Percentiles rank a stretch among this genome's conserved stretches.
These are phyloP conservation scores for Agriopis marginaria DNA, from an alignment of 2,888 invertebrate species.

Conservation along the genomic window DNA sequence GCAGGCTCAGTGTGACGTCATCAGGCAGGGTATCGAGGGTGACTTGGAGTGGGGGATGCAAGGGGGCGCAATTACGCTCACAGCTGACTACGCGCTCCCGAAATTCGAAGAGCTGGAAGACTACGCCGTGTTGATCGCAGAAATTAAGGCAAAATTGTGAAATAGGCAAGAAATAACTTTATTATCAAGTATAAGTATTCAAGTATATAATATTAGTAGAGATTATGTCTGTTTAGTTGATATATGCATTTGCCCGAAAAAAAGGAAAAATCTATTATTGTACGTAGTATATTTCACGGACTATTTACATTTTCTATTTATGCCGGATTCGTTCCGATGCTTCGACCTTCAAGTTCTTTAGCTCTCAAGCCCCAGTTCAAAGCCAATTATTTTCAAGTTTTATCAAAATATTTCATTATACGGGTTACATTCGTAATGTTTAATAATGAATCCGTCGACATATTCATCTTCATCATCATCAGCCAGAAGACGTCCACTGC, in stretches of 20 bases:
- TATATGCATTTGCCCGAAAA: background rate
- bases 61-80: slow-evolving; percentile 73
- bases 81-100: slow-evolving; percentile 76
- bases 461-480: too few relatives aligned
- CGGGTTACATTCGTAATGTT: too few relatives aligned
- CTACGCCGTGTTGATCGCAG: slow-evolving; percentile 8
- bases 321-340: background rate
- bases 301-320: background rate
- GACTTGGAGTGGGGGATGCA: slow-evolving; percentile 51
- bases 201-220: too few relatives aligned
- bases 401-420: background rate
- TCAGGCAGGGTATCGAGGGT: slow-evolving; percentile 60
- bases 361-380: background rate
- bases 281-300: background rate
- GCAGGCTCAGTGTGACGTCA: slow-evolving; percentile 76
- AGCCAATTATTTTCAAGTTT: background rate
- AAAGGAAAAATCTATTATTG: background rate
- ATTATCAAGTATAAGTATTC: too few relatives aligned
- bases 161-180: background rate
- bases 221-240: too few relatives aligned
- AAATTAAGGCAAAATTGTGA: background rate
- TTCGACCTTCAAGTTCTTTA: too few relatives aligned
- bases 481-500: too few relatives aligned
- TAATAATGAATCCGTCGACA: too few relatives aligned
- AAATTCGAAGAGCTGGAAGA: slow-evolving; percentile 57